Conservation (phyloP, 2,113 vertebrate species). For the Candoia aspera region DNA sequence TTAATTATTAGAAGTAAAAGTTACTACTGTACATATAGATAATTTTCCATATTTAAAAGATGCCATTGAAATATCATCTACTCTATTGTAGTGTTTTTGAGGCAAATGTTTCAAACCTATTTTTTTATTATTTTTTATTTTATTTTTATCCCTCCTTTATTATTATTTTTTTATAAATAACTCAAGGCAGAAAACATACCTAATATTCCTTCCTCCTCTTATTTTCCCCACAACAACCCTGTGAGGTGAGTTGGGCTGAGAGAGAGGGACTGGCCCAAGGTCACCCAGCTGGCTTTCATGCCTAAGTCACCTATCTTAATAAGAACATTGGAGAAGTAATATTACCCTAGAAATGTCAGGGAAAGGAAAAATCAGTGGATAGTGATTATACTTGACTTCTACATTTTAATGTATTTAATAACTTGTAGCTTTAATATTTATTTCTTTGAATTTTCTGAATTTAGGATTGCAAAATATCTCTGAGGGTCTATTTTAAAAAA, state of each 20-base stretch:
- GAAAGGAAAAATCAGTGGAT: neutral
- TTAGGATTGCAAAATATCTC: neutral
- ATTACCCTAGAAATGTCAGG: neutral
- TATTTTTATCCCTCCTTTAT: too few relatives aligned
- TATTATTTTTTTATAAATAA: too few relatives aligned
- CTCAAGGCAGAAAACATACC: too few relatives aligned
- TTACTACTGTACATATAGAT: neutral
- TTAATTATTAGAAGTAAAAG: neutral
- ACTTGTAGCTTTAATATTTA: neutral
- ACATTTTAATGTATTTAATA: neutral
- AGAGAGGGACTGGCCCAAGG: too few relatives aligned
- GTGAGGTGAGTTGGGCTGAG: too few relatives aligned
- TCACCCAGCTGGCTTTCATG: too few relatives aligned
- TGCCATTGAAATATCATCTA: neutral
- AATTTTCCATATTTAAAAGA: neutral
- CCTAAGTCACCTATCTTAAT: neutral
- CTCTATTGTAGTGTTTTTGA: neutral
- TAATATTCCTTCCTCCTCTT: too few relatives aligned
- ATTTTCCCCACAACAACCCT: too few relatives aligned
- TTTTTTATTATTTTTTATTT: too few relatives aligned
- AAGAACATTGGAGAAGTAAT: neutral
- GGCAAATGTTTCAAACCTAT: constrained; percentile 15
- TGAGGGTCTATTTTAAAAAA: neutral
- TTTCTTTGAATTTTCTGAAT: constrained; percentile 8
- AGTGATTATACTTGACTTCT: neutral